A percentile compares a stretch with the other conserved stretches of the same genome.
These are phyloP conservation scores for Unio pictorum DNA, from an alignment of 2,888 invertebrate species.

Conservation along the genomic window DNA sequence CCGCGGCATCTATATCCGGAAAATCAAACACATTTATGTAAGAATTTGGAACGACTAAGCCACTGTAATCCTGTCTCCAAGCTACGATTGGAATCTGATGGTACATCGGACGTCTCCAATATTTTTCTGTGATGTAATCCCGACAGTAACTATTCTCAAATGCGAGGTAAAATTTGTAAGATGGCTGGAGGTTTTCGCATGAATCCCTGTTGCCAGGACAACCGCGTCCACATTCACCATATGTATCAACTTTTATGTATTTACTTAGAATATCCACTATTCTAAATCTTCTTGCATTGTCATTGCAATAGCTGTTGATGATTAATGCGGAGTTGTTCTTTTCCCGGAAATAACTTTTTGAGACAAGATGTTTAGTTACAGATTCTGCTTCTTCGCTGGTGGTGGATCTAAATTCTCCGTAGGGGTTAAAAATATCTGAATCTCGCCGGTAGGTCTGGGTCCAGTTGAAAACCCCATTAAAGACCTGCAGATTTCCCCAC, in stretches of 20 bases:
- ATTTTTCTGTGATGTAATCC: slow-evolving; percentile 13
- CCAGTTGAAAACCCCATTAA: too few relatives aligned
- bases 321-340: neutral
- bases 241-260: neutral
- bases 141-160: slow-evolving; percentile 9
- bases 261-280: neutral
- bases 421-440: too few relatives aligned
- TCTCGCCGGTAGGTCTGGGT: too few relatives aligned
- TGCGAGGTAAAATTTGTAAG: slow-evolving; percentile 11
- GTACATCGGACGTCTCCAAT: neutral
- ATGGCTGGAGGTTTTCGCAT: too few relatives aligned
- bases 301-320: neutral
- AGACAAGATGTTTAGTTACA: too few relatives aligned
- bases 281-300: neutral
- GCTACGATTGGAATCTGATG: slow-evolving; percentile 4
- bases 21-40: slow-evolving; percentile 12
- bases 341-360: too few relatives aligned
- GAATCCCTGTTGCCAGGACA: too few relatives aligned
- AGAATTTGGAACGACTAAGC: slow-evolving; percentile 4
- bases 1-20: slow-evolving; percentile 1
- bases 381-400: too few relatives aligned
- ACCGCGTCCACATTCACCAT: too few relatives aligned
- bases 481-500: too few relatives aligned
- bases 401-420: too few relatives aligned
- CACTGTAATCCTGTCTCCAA: slow-evolving; percentile 6